A percentile compares a stretch with the other conserved stretches of the same genome.
These are phyloP conservation scores for Turnix velox DNA, from an alignment of 2,113 vertebrate genomes.

Conservation along the genomic window DNA sequence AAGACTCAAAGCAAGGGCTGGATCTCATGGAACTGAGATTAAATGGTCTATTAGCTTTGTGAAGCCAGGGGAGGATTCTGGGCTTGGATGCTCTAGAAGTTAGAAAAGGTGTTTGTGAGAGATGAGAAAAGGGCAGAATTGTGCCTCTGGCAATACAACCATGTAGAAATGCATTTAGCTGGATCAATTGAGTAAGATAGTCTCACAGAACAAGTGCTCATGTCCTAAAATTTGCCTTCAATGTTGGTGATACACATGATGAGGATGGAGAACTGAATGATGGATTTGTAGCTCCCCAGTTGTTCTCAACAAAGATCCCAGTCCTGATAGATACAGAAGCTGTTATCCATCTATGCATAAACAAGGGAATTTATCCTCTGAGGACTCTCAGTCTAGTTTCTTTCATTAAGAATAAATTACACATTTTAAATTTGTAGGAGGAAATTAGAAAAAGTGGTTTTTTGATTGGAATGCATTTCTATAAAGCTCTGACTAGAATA, in stretches of 20 bases:
- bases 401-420: constrained; percentile 46
- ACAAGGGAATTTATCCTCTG: background rate
- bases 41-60: background rate
- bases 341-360: constrained; percentile 19
- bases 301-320: background rate
- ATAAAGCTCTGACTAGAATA: constrained; percentile 32
- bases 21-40: background rate
- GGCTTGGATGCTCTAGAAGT: background rate
- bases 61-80: background rate
- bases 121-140: background rate
- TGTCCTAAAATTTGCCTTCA: background rate
- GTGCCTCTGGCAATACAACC: background rate
- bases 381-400: background rate
- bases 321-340: background rate
- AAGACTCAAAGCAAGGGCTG: background rate
- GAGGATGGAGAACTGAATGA: background rate
- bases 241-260: rapidly evolving
- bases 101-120: background rate
- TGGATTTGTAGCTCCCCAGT: background rate
- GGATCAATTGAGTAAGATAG: background rate
- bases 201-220: background rate
- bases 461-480: constrained; percentile 46
- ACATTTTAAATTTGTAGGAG: background rate
- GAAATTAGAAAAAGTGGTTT: background rate
- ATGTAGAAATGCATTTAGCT: background rate